A percentile compares a stretch with the other conserved stretches of the same genome.
These are phyloP conservation scores for Cromileptes altivelis DNA, from an alignment of 2,113 vertebrate species.

Conservation along the genomic window DNA sequence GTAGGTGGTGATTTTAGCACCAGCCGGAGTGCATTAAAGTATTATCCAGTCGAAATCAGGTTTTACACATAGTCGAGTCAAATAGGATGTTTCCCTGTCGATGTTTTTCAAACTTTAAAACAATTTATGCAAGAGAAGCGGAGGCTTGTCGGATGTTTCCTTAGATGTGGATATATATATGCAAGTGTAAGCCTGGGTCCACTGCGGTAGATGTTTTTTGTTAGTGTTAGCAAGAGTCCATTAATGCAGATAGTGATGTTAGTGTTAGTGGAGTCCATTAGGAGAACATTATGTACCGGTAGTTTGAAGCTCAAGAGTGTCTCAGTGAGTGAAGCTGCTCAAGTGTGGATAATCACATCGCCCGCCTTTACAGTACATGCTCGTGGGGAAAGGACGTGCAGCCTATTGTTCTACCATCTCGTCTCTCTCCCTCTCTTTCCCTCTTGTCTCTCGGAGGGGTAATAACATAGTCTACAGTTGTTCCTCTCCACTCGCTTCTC, in stretches of 20 bases:
- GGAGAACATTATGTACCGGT: constrained; percentile 78
- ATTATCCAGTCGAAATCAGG: not conserved
- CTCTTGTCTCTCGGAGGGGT: constrained; percentile 43
- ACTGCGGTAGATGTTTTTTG: constrained; percentile 45
- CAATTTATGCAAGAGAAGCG: not conserved
- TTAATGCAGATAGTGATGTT: constrained; percentile 79
- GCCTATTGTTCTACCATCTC: constrained; percentile 67
- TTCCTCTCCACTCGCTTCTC: constrained; percentile 35
- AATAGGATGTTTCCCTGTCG: not conserved
- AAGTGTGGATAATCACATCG: constrained; percentile 81
- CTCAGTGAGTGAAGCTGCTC: constrained; percentile 76
- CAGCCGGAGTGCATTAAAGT: not conserved
- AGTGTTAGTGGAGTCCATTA: constrained; percentile 82
- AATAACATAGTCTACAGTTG: constrained; percentile 47
- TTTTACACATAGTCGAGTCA: not conserved
- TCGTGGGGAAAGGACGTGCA: constrained; percentile 51
- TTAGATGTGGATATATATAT: constrained; percentile 2
- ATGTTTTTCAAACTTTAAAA: not conserved
- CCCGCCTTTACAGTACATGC: constrained; percentile 69
- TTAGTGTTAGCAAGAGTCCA: constrained; percentile 69
- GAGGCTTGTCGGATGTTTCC: not conserved
- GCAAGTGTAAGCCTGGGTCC: constrained; percentile 39
- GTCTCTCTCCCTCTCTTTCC: constrained; percentile 30
- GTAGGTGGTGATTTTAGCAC: not conserved
- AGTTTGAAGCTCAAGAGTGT: constrained; percentile 76